Evolutionary conservation across 2,797 vertebrate genomes (phyloP).

Genomic region (Amniataba percoides): DNA sequence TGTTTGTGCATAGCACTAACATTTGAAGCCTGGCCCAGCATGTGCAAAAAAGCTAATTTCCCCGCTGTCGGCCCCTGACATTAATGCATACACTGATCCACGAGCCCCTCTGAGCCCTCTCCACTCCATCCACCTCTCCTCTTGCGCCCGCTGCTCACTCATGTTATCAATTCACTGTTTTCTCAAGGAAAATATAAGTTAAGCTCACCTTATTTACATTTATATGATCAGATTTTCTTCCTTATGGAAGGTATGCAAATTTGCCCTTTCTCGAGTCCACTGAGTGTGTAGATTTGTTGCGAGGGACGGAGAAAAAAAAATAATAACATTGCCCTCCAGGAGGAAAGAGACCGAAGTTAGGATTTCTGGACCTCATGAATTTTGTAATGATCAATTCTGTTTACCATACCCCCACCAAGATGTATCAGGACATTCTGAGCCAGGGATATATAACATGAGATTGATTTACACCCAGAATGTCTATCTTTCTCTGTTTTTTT

Average conservation of each 20-base stretch:
- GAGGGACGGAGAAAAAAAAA: slow-evolving; percentile 47
- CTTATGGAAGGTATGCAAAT: slow-evolving; percentile 86
- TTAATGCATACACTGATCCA: slow-evolving; percentile 71
- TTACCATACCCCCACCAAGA: slow-evolving; percentile 60
- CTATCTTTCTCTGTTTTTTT: slow-evolving; percentile 15
- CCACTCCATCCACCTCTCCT: slow-evolving; percentile 57
- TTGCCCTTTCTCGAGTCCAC: slow-evolving; percentile 80
- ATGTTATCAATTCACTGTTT: slow-evolving; percentile 80
- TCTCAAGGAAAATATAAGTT: slow-evolving; percentile 82
- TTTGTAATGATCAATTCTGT: slow-evolving; percentile 85
- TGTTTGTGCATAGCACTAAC: slow-evolving; percentile 58
- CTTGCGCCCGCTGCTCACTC: slow-evolving; percentile 53
- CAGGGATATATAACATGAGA: slow-evolving; percentile 71
- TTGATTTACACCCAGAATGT: slow-evolving; percentile 70
- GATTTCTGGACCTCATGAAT: slow-evolving; percentile 84
- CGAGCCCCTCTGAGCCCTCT: slow-evolving; percentile 61
- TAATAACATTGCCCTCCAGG: slow-evolving; percentile 81
- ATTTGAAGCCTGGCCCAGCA: slow-evolving; percentile 14
- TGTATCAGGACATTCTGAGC: slow-evolving; percentile 67
- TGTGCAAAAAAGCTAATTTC: slow-evolving; percentile 40
- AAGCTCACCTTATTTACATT: slow-evolving; percentile 89
- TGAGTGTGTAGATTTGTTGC: slow-evolving; percentile 75
- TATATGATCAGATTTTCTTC: slow-evolving; percentile 87
- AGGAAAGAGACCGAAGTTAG: slow-evolving; percentile 74
- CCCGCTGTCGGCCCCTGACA: slow-evolving; percentile 51